These are phyloP conservation scores for Lethrus apterus DNA, from an alignment of 1,140 invertebrate genomes.

Conservation along the genomic window DNA sequence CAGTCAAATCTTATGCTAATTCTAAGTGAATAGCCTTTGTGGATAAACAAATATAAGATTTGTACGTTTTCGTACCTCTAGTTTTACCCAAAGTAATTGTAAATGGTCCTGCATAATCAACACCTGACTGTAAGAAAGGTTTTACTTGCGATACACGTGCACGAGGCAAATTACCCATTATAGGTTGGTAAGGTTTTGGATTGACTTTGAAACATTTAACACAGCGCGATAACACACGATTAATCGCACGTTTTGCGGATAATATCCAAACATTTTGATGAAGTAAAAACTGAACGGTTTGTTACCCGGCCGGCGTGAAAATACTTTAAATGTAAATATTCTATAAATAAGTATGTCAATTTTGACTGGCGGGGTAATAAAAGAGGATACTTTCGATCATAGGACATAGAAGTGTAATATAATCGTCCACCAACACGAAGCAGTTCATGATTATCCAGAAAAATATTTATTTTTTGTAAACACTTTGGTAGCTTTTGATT, in stretches of 20 bases:
- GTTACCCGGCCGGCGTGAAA: neutral
- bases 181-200: neutral
- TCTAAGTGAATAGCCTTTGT: conserved; percentile 42
- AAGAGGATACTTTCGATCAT: neutral
- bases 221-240: neutral
- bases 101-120: conserved; percentile 29
- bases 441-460: neutral
- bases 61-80: conserved; percentile 21
- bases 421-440: neutral
- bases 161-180: conserved; percentile 21
- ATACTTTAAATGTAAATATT: no score
- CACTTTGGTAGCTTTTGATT: neutral
- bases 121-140: conserved; percentile 1
- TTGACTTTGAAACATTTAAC: neutral
- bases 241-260: neutral
- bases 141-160: neutral
- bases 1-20: conserved; percentile 31
- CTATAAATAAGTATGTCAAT: neutral
- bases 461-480: neutral
- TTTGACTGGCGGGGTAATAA: neutral
- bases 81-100: conserved; percentile 21
- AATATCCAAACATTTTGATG: neutral
- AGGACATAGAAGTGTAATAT: neutral
- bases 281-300: neutral
- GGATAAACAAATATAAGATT: conserved; percentile 25